Conservation (phyloP, 2,888 invertebrate species). For the Hymenopus coronatus region DNA sequence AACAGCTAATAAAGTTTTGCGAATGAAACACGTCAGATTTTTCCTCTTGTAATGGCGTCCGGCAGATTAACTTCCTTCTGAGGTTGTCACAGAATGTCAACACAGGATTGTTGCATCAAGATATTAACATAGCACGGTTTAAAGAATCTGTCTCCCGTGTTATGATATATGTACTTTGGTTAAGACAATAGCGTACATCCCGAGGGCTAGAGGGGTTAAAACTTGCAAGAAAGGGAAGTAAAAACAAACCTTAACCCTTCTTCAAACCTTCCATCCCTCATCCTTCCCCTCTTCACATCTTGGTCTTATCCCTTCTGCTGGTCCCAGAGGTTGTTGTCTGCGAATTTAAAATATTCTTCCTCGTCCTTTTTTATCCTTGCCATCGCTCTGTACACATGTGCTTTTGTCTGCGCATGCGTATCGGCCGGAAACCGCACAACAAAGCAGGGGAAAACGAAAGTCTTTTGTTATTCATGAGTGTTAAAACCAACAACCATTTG, state of each 20-base stretch:
- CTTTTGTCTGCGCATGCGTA: neutral
- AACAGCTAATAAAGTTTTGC: too few relatives aligned
- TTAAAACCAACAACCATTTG: constrained; percentile 29
- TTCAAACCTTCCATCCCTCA: neutral
- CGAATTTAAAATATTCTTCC: constrained; percentile 24
- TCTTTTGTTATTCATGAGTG: constrained; percentile 34
- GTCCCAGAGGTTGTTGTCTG: constrained; percentile 11
- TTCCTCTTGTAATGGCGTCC: too few relatives aligned
- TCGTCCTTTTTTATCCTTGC: neutral
- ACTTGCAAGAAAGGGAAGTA: constrained; percentile 20
- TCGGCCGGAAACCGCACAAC: neutral
- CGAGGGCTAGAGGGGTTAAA: neutral
- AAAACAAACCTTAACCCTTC: neutral
- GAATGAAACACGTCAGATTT: too few relatives aligned
- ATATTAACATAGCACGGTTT: neutral
- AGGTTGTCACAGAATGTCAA: neutral
- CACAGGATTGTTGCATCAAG: neutral
- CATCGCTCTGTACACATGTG: neutral
- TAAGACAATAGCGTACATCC: neutral
- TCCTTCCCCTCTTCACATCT: too few relatives aligned
- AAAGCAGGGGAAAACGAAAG: neutral
- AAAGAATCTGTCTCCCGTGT: neutral
- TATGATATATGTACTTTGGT: neutral
- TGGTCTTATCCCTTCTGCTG: neutral
- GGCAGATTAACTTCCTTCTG: neutral